A percentile compares a stretch with the other conserved stretches of the same genome.
Conservation (phyloP, 2,113 vertebrate species). For the Columba livia region DNA sequence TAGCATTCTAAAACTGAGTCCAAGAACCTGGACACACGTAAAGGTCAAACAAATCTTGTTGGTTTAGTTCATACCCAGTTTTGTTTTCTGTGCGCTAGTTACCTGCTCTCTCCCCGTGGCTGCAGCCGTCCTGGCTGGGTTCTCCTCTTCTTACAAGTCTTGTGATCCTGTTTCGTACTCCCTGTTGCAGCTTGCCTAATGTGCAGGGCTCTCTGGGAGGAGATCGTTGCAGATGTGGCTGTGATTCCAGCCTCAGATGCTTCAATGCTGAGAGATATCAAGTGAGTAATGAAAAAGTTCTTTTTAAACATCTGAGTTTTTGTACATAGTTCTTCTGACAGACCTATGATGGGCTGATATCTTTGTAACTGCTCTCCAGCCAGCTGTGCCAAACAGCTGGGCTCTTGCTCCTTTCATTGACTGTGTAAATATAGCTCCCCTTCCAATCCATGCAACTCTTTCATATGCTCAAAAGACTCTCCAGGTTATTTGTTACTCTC, state of each 20-base stretch:
- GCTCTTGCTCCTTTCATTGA: background rate
- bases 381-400: background rate
- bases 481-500: background rate
- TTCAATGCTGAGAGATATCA: conserved; percentile 27
- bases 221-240: conserved; percentile 3
- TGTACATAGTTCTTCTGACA: conserved; percentile 26
- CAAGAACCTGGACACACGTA: background rate
- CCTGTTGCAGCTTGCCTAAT: background rate
- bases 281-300: conserved; percentile 21
- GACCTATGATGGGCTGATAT: background rate
- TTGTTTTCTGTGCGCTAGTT: conserved; percentile 21
- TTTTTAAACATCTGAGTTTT: conserved; percentile 35
- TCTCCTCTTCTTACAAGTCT: background rate
- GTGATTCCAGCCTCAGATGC: conserved; percentile 11
- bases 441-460: background rate
- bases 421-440: conserved; percentile 37
- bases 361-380: background rate
- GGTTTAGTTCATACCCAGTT: conserved; percentile 11
- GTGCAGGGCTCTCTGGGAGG: background rate
- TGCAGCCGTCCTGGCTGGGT: background rate
- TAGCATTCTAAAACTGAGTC: background rate
- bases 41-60: conserved; percentile 35
- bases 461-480: background rate
- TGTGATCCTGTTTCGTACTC: background rate
- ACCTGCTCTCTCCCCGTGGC: background rate